Evolutionary conservation across 2,113 vertebrate genomes (phyloP).

Genomic region (Marcusenius ussheri): DNA sequence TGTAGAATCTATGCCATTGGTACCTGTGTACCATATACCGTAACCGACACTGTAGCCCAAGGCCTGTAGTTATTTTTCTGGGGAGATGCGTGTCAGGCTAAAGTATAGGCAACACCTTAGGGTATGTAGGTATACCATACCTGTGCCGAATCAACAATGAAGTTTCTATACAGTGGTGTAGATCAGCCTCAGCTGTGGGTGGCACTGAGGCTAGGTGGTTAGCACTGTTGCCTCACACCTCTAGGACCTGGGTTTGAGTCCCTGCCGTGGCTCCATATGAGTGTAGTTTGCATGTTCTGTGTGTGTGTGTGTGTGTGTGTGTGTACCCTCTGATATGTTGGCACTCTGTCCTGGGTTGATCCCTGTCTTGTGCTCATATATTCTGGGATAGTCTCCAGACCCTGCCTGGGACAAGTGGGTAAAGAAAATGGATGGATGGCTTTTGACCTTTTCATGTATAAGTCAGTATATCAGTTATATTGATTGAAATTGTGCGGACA

Average conservation of each 20-base stretch:
- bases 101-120: neutral
- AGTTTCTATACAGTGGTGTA: neutral
- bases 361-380: neutral
- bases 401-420: neutral
- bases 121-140: neutral
- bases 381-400: neutral
- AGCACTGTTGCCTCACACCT: neutral
- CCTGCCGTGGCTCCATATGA: neutral
- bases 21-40: neutral
- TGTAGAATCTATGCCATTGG: neutral
- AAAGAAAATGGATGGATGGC: neutral
- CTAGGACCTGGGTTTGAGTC: neutral
- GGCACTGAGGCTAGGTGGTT: neutral
- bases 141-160: neutral
- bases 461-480: neutral
- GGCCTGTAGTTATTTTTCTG: neutral
- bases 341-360: neutral
- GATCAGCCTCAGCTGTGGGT: neutral
- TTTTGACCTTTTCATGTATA: neutral
- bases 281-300: neutral
- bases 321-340: neutral
- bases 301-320: neutral
- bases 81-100: neutral
- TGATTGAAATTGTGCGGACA: neutral
- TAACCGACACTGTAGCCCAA: neutral